Base-by-base conservation (phyloP, 2,888 invertebrate species). In the Pammene fasciana region DNA sequence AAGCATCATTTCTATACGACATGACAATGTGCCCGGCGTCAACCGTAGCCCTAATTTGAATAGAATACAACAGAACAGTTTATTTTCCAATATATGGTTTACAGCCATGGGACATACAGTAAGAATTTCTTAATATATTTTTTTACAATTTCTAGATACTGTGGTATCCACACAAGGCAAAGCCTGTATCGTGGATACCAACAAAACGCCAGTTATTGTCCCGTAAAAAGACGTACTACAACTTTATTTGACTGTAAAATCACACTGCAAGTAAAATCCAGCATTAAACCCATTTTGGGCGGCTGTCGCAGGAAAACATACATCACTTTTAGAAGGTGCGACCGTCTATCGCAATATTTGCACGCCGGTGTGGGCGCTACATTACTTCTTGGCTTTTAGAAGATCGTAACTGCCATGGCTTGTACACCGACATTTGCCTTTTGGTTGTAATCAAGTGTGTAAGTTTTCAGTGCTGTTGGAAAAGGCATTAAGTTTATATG, bases 331-430 rank as follows among this genome's bases (percentile, higher is more conserved):
- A 18, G 46, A 48, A 61, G 61, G 61, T 38, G 61, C 13, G 14
- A 50, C 61, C 36, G 50, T 16, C 61, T 61, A 48, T 38, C 61
- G 61, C 48, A 50, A 50, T 61, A 61, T 61, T 61, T 61, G 61
- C 61, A 38, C 61, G 5, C 48, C 48, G 14, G 48, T 50, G 26
- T 26, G 26, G 11, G 59, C 45, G 14, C 36, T 36, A 38, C 38
- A 43, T 13, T 8, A 26, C 50, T 26, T 10, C 6, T 26, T 13
- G 6, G 9, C 0, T 11, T 11, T 5, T 26, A 13, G 10, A 57
- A 43, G 8, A 43, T 18, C 26, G 4, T 43, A 57, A 57, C 18
- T 43, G 13, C 57, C 1, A 43, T 43, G 18, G 43, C n/a, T 57
- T 16, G 8, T 8, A 9, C 13, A 57, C 41, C 11, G 2, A 18